Evolutionary conservation across 2,113 vertebrate genomes (phyloP).

Genomic region (Menidia beryllina): DNA sequence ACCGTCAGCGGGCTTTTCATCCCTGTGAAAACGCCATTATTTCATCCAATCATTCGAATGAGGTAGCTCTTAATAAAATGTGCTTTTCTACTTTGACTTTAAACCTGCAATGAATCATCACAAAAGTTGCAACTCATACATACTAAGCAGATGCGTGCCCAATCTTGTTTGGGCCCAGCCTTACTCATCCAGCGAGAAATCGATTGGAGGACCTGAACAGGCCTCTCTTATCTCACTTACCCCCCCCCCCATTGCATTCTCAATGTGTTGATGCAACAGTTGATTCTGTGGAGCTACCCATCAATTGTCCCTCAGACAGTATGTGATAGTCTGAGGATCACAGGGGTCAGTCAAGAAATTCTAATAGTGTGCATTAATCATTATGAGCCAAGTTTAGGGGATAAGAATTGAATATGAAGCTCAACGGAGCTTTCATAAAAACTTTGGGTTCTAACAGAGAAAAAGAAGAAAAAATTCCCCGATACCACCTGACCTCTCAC

Average conservation of each 20-base stretch:
- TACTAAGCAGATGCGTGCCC: conserved; percentile 9
- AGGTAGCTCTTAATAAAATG: conserved; percentile 38
- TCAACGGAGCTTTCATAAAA: no score
- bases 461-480: no score
- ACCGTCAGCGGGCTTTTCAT: conserved; percentile 18
- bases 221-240: background rate
- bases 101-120: conserved; percentile 21
- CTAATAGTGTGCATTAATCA: no score
- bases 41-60: conserved; percentile 38
- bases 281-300: background rate
- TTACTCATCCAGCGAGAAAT: conserved; percentile 28
- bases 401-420: no score
- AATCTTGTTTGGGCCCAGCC: conserved; percentile 22
- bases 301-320: background rate
- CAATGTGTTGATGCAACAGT: conserved; percentile 11
- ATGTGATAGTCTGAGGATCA: background rate
- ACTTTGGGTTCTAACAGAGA: no score
- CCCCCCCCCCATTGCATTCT: conserved; percentile 7
- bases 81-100: conserved; percentile 36
- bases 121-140: conserved; percentile 34
- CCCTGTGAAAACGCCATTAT: conserved; percentile 46
- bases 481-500: no score
- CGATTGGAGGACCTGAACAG: conserved; percentile 18
- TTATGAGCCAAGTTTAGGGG: no score
- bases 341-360: no score